Percentiles rank a stretch among this genome's conserved stretches.
phyloP scores from a whole-genome alignment of 2,797 vertebrate genomes.

The Sitta carolinensis region DNA sequence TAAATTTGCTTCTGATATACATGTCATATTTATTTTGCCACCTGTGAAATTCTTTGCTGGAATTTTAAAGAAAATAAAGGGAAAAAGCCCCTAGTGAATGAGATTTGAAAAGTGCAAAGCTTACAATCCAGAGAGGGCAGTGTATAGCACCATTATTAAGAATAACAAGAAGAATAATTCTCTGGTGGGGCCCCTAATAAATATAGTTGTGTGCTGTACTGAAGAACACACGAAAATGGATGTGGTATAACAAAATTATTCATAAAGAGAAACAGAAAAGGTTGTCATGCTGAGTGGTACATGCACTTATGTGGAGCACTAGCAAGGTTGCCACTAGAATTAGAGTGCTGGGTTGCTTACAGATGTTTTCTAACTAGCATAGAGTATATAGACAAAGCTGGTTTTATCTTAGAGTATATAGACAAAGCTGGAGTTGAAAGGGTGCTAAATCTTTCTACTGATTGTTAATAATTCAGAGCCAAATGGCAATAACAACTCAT shows the following conservation, averaged over 20 bases:
- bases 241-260: slow-evolving; percentile 84
- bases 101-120: slow-evolving; percentile 63
- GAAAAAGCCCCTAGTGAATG: slow-evolving; percentile 7
- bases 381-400: slow-evolving; percentile 37
- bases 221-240: slow-evolving; percentile 80
- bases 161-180: slow-evolving; percentile 77
- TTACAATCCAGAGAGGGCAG: slow-evolving; percentile 69
- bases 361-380: slow-evolving; percentile 72
- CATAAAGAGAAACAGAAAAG: slow-evolving; percentile 80
- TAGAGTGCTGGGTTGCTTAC: slow-evolving; percentile 68
- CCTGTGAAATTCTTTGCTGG: slow-evolving; percentile 63
- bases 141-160: slow-evolving; percentile 73
- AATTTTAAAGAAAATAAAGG: slow-evolving; percentile 63
- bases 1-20: not conserved
- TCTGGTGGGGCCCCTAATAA: slow-evolving; percentile 78
- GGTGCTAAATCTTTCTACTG: slow-evolving; percentile 70
- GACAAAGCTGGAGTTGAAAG: slow-evolving; percentile 67
- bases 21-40: slow-evolving; percentile 48
- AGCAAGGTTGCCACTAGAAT: slow-evolving; percentile 77
- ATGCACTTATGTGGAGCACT: slow-evolving; percentile 75
- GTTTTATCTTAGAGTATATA: slow-evolving; percentile 65
- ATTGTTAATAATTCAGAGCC: slow-evolving; percentile 79
- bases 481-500: slow-evolving; percentile 70
- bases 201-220: slow-evolving; percentile 76
- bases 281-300: slow-evolving; percentile 79